A percentile compares a stretch with the other conserved stretches of the same genome.
Conservation (phyloP, 2,888 invertebrate species). For the Synergus japonicus region DNA sequence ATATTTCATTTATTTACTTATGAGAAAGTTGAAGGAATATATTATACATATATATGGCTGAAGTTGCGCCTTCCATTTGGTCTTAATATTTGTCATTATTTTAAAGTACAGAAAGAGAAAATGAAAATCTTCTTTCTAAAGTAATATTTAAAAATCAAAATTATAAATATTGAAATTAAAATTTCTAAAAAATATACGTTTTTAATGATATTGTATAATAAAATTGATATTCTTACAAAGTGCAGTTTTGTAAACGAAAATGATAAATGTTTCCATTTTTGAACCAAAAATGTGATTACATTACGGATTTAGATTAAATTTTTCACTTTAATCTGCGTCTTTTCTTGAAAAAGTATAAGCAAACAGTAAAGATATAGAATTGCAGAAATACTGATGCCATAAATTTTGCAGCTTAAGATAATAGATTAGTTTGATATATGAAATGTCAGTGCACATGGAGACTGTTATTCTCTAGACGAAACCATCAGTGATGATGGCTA, state of each 20-base stretch:
- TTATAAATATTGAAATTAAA: too few species aligned
- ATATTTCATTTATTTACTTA: too few species aligned
- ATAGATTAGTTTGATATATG: slow-evolving; percentile 21
- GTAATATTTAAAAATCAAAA: too few species aligned
- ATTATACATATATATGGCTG: too few species aligned
- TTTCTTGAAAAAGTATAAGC: background rate
- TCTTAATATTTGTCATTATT: too few species aligned
- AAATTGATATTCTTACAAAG: background rate
- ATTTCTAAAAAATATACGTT: too few species aligned
- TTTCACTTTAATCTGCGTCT: background rate
- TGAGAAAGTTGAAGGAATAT: background rate
- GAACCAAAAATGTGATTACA: background rate
- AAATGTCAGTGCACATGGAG: slow-evolving; percentile 8
- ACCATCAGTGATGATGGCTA: background rate
- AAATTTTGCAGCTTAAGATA: slow-evolving; percentile 8
- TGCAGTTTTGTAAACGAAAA: background rate
- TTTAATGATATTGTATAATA: too few species aligned
- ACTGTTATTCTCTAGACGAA: background rate
- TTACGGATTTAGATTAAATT: too few species aligned
- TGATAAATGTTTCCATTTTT: background rate
- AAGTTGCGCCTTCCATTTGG: too few species aligned
- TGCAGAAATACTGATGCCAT: background rate
- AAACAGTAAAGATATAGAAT: background rate
- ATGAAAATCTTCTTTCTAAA: too few species aligned
- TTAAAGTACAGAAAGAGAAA: too few species aligned